Evolutionary conservation across 2,888 invertebrate genomes (phyloP), one percentile per base, ranked within the genome.

Genomic region (Magallana nippona): DNA sequence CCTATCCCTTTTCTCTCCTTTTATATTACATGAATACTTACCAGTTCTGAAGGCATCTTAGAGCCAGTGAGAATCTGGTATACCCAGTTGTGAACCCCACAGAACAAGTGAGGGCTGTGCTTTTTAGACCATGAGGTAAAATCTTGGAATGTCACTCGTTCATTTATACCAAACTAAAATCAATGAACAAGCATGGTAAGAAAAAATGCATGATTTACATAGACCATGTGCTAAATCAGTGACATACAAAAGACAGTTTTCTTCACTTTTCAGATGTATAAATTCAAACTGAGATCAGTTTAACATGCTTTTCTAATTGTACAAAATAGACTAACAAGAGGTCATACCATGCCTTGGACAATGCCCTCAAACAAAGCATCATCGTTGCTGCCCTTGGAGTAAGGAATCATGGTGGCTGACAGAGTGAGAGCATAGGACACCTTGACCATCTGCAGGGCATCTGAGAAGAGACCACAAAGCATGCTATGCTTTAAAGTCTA

Each of bases 41-140:
- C 91, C 88, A 90, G 85, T 87, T 92, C 92, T 60, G 88, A 87
- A 0, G 91, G 92, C 84, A 92, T 90, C 27, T 90, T 91, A 10
- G 91, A 90, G 1, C 92, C 92, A n/a, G 91, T 91, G 1, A 93
- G 86, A 58, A 92, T 90, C 10, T 89, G 89, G 79, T 90, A 89
- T 10, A 93, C 91, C 92, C 92, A 93, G 85, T 91, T 91, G 83
- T 93, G 93, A 10, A 92, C 91, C 55, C 92, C 91, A 86, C 88
- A 88, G 82, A 92, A 92, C 82, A 93, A 86, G 83, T 92, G 90
- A 44, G 91, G 89, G 85, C 90, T 91, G 82, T 92, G 87, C 62
- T 87, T 83, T 32, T 87, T 86, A 19, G 91, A 83, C 93, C 93
- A 93, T 62, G 85, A 87, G 82, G 88, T 88, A 82, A 92, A 89